These are phyloP conservation scores for Camptogramma bilineatum DNA, from an alignment of 2,888 invertebrate species.

Conservation along the genomic window DNA sequence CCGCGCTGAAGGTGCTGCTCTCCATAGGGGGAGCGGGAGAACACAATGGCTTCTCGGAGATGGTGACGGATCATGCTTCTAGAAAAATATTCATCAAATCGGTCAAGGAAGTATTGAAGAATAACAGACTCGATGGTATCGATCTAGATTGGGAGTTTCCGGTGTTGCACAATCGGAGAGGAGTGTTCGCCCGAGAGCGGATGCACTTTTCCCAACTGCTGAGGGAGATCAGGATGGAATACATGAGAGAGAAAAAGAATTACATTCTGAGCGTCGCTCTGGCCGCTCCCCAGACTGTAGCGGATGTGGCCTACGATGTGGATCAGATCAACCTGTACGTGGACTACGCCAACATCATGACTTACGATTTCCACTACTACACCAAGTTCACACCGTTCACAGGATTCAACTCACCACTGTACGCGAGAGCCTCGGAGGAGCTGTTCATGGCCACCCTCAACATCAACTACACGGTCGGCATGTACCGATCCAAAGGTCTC, in stretches of 20 bases:
- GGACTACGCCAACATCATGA: slow-evolving; percentile 96
- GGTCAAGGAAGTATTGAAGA: slow-evolving; percentile 79
- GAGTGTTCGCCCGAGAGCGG: slow-evolving; percentile 76
- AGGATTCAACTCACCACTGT: slow-evolving; percentile 93
- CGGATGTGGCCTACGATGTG: slow-evolving; percentile 92
- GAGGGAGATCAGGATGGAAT: slow-evolving; percentile 89
- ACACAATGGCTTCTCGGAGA: slow-evolving; percentile 87
- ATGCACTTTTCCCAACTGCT: slow-evolving; percentile 91
- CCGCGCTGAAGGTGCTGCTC: slow-evolving; percentile 90
- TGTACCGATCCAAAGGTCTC: slow-evolving; percentile 92
- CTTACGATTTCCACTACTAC: slow-evolving; percentile 95
- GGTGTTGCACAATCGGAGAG: slow-evolving; percentile 72
- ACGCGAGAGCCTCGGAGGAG: slow-evolving; percentile 84
- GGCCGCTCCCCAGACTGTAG: slow-evolving; percentile 91
- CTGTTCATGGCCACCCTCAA: slow-evolving; percentile 90
- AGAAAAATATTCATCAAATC: slow-evolving; percentile 88
- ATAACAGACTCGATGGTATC: slow-evolving; percentile 87
- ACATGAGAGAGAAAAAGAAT: slow-evolving; percentile 84
- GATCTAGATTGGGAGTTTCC: slow-evolving; percentile 97
- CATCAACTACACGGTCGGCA: slow-evolving; percentile 92
- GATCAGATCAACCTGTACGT: slow-evolving; percentile 91
- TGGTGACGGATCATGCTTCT: slow-evolving; percentile 89
- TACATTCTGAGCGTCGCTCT: slow-evolving; percentile 91
- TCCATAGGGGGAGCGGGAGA: slow-evolving; percentile 89
- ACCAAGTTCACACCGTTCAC: slow-evolving; percentile 92